Percentiles rank a stretch among this genome's conserved stretches.
These are phyloP conservation scores for Polyommatus icarus DNA, from an alignment of 2,888 invertebrate species.

Conservation along the genomic window DNA sequence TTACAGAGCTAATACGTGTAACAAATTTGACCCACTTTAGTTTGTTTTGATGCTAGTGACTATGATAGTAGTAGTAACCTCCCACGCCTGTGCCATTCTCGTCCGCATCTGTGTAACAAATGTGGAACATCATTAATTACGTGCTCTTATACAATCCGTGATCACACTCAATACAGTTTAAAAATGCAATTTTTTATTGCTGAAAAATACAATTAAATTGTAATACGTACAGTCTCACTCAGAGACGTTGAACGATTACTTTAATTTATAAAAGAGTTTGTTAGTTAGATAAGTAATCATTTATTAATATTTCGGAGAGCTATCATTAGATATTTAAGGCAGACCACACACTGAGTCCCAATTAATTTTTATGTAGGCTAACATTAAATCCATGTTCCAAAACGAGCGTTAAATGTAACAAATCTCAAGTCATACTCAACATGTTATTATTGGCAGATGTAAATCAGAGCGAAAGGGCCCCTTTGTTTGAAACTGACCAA, in stretches of 20 bases:
- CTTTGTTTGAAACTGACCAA: conserved; percentile 78
- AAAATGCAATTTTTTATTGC: no score
- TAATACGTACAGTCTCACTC: no score
- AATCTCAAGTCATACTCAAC: conserved; percentile 35
- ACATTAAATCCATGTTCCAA: not conserved
- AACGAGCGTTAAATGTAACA: not conserved
- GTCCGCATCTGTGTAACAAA: conserved; percentile 58
- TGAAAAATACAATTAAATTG: no score
- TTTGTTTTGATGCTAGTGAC: conserved; percentile 62
- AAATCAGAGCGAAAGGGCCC: conserved; percentile 58
- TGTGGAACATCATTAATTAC: conserved; percentile 30
- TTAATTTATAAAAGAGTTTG: no score
- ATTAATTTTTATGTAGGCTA: not conserved
- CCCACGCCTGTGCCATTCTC: conserved; percentile 74
- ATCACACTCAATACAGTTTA: not conserved
- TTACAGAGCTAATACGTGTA: not conserved
- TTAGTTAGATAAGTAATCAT: no score
- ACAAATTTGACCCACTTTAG: conserved; percentile 55
- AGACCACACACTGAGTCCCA: not conserved
- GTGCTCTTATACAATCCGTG: conserved; percentile 15
- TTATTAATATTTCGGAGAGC: no score
- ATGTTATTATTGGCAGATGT: conserved; percentile 47
- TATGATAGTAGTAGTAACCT: conserved; percentile 48
- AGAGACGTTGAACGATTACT: no score
- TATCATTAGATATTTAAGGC: no score